Conservation (phyloP, 2,797 vertebrate species). For the Gastrophryne carolinensis region DNA sequence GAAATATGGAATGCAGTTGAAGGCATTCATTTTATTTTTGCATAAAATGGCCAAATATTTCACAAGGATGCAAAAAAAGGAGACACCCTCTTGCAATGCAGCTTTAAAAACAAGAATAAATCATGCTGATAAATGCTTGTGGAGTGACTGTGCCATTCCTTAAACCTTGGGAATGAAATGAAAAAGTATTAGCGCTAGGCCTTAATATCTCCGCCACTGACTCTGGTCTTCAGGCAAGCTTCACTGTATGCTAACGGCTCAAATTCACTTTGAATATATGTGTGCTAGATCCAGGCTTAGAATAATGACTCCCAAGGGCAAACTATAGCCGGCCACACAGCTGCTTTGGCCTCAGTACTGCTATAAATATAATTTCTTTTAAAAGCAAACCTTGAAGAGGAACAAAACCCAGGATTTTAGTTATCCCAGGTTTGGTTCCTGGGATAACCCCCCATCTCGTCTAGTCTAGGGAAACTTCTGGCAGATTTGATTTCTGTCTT, state of each 20-base stretch:
- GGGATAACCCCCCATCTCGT: too few relatives aligned
- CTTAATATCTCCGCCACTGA: neutral
- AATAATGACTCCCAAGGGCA: too few relatives aligned
- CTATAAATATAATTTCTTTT: too few relatives aligned
- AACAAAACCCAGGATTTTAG: too few relatives aligned
- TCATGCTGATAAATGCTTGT: neutral
- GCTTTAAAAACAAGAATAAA: neutral
- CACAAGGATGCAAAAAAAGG: neutral
- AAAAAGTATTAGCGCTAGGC: neutral
- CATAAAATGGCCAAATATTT: conserved; percentile 4
- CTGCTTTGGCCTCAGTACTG: too few relatives aligned
- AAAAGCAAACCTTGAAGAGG: too few relatives aligned
- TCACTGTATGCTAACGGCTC: neutral
- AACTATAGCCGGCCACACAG: too few relatives aligned
- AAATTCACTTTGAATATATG: neutral
- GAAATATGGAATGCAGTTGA: neutral
- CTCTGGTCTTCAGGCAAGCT: neutral
- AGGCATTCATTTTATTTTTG: neutral
- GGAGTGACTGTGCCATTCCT: neutral
- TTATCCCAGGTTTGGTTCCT: too few relatives aligned
- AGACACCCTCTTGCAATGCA: neutral
- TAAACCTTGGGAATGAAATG: neutral
- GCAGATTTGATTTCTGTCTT: too few relatives aligned
- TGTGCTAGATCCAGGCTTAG: too few relatives aligned
- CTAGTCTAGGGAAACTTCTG: too few relatives aligned